Conservation (phyloP, 2,888 invertebrate genomes). For the Chromoteleia sp. region DNA sequence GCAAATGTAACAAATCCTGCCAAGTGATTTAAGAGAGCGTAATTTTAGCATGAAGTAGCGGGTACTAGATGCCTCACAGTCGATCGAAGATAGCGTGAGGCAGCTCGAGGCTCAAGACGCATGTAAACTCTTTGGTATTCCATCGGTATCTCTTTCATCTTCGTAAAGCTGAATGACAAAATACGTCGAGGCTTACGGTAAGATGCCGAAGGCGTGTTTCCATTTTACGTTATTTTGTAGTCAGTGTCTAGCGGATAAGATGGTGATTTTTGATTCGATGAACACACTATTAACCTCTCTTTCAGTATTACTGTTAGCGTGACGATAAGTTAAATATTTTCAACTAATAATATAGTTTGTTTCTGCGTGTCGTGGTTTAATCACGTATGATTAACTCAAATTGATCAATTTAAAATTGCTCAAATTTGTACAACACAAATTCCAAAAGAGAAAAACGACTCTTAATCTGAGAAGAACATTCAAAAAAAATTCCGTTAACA, state of each 20-base stretch:
- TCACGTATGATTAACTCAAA: too few species aligned
- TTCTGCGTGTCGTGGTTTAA: too few species aligned
- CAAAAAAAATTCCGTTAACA: too few species aligned
- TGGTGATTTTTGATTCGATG: slow-evolving; percentile 48
- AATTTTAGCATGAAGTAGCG: slow-evolving; percentile 60
- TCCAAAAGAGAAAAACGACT: too few species aligned
- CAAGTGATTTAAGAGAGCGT: slow-evolving; percentile 55
- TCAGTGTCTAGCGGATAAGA: slow-evolving; percentile 29
- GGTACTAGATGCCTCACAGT: slow-evolving; percentile 57
- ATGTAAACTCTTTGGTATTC: slow-evolving; percentile 63
- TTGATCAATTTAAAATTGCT: too few species aligned
- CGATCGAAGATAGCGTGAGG: slow-evolving; percentile 58
- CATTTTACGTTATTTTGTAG: slow-evolving; percentile 55
- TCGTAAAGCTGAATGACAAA: slow-evolving; percentile 60
- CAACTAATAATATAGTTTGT: too few species aligned
- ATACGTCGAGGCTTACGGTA: slow-evolving; percentile 59
- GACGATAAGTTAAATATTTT: not conserved
- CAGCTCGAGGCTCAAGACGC: slow-evolving; percentile 52
- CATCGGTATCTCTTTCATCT: slow-evolving; percentile 61
- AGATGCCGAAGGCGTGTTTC: slow-evolving; percentile 60
- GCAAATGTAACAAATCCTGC: slow-evolving; percentile 12
- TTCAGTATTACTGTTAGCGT: slow-evolving; percentile 15
- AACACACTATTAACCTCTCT: slow-evolving; percentile 43
- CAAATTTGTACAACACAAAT: too few species aligned
- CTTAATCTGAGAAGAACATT: too few species aligned